These are phyloP conservation scores for Achroia grisella DNA, from an alignment of 1,140 invertebrate genomes.

Conservation along the genomic window DNA sequence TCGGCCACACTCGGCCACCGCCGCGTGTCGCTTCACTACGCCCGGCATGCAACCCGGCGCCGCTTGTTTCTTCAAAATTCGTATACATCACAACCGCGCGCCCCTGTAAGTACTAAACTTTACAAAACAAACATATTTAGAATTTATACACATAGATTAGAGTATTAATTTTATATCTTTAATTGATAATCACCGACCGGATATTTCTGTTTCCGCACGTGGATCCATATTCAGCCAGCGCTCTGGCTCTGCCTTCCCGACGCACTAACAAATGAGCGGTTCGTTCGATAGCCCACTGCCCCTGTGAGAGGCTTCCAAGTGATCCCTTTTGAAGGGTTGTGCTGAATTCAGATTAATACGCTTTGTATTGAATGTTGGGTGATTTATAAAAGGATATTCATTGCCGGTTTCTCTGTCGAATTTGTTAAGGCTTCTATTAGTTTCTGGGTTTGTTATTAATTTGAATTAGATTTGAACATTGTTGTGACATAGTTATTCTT, in stretches of 20 bases:
- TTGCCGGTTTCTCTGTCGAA: constrained; percentile 1
- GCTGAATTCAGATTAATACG: constrained; percentile 46
- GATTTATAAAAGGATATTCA: constrained; percentile 18
- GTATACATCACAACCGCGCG: constrained; percentile 45
- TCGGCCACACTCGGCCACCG: constrained; percentile 37
- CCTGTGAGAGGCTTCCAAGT: constrained; percentile 61
- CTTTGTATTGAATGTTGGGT: constrained; percentile 23
- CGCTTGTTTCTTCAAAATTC: constrained; percentile 16
- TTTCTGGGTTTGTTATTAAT: neutral
- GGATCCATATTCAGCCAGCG: constrained; percentile 40
- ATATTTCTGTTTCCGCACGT: constrained; percentile 50
- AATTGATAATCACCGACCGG: constrained; percentile 32
- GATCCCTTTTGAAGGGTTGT: constrained; percentile 58
- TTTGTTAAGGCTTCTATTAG: neutral
- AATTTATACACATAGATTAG: neutral
- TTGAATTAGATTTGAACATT: neutral
- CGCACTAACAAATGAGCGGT: constrained; percentile 63
- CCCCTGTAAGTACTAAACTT: constrained; percentile 54
- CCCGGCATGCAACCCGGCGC: constrained; percentile 39
- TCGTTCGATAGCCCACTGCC: constrained; percentile 71
- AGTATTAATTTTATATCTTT: constrained; percentile 19
- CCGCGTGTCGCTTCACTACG: constrained; percentile 41
- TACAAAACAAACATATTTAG: neutral
- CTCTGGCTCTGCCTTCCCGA: constrained; percentile 37
- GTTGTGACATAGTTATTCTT: neutral